Evolutionary conservation across 2,888 invertebrate genomes (phyloP).

Genomic region (Aspidapion aeneum): DNA sequence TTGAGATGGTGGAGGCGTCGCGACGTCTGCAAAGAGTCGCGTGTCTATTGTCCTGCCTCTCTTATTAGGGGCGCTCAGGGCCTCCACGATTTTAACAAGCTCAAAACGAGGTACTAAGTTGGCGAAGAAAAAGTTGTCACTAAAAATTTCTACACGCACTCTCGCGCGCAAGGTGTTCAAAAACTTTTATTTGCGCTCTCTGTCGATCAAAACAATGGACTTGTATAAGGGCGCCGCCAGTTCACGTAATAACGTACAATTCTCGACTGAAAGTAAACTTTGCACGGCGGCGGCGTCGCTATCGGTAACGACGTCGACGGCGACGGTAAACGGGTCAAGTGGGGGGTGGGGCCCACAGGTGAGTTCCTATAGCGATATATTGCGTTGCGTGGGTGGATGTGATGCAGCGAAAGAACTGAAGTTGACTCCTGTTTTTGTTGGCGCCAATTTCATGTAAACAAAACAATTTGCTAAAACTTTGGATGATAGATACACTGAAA

Average conservation of each 20-base stretch:
- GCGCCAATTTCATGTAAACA: no score
- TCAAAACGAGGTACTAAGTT: constrained; percentile 25
- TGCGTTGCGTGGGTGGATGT: constrained; percentile 49
- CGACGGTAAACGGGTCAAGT: constrained; percentile 43
- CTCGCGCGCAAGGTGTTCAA: constrained; percentile 17
- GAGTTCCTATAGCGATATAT: constrained; percentile 29
- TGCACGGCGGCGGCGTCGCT: constrained; percentile 37
- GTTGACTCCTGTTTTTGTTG: no score
- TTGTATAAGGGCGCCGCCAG: neutral
- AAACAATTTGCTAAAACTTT: no score
- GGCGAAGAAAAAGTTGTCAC: constrained; percentile 9
- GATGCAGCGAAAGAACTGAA: no score
- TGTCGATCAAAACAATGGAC: neutral
- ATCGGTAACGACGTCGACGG: constrained; percentile 52
- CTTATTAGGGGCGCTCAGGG: constrained; percentile 46
- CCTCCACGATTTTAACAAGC: constrained; percentile 48
- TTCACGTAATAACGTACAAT: neutral
- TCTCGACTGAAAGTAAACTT: constrained; percentile 17
- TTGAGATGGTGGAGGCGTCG: constrained; percentile 42
- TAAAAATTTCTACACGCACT: constrained; percentile 6
- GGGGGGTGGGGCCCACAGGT: constrained; percentile 60
- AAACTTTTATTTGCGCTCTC: constrained; percentile 4
- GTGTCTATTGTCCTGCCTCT: constrained; percentile 43
- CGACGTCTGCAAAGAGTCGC: constrained; percentile 44
- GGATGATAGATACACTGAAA: no score